Base-by-base conservation (phyloP, 2,797 vertebrate genomes). In the Chrosomus eos region DNA sequence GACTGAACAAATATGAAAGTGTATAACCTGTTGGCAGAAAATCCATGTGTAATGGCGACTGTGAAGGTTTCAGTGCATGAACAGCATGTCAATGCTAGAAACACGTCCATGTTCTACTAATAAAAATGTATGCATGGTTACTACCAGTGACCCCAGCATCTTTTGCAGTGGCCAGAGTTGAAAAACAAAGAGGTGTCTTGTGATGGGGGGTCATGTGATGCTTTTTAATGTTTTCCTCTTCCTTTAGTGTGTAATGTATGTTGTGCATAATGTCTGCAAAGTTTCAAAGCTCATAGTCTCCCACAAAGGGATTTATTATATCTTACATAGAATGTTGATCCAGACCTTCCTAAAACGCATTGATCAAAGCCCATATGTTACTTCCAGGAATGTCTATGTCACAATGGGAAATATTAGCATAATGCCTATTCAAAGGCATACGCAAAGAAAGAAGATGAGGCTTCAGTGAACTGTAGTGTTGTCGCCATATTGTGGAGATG, bases 1-100 rank as follows among this genome's bases (percentile, higher is more conserved):
- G 66, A 74, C 72, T 83, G 58, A 83, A 83, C 43, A 87, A 88
- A 88, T 70, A 74, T 40, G 71, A 74, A 58, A 78, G 83, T 77
- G 74, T 40, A 77, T 40, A 60, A 60, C 53, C 33, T 40, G 53
- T 77, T 60, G 38, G 38, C n/a, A 43, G 58, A 64, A 78, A 78
- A 78, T 43, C 55, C 76, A 85, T 85, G 80, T 76, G 64, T 72
- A 83, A 85, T 88, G 43, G 72, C 66, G 75, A 53, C 85, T 85
- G 74, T 71, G 88, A 36, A 36, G 66, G 48, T 55, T 81, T 82
- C 82, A 78, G 85, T 76, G 85, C 62, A 64, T 72, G 45, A 80
- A 87, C 78, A 82, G 79, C 86, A 86, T 75, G 81, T 84, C 79
- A 86, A 76, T 82, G 19, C 48, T 38, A 62, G 68, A 55, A 70